Percentiles rank a stretch among this genome's conserved stretches.
Evolutionary conservation across 2,888 invertebrate genomes (phyloP).

Genomic region (Caenorhabditis sinica): DNA sequence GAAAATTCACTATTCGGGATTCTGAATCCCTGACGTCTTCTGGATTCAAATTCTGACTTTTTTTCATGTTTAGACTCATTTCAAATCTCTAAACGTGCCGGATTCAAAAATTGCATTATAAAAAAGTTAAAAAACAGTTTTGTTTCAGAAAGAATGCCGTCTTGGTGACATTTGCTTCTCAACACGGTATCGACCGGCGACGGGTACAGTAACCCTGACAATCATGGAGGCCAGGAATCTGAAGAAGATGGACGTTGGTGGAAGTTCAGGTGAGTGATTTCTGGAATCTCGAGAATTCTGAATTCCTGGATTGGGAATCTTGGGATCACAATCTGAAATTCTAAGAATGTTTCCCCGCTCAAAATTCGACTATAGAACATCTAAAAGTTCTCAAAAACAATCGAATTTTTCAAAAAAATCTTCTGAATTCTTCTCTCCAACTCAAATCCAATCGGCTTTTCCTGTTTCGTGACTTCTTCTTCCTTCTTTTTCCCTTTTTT

Average conservation of each 20-base stretch:
- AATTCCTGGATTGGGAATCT: neutral
- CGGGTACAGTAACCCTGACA: slow-evolving; percentile 83
- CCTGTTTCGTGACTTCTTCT: slow-evolving; percentile 22
- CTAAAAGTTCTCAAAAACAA: neutral
- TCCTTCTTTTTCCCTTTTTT: slow-evolving; percentile 1
- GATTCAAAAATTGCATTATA: neutral
- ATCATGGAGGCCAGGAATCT: slow-evolving; percentile 83
- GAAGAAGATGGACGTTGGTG: slow-evolving; percentile 84
- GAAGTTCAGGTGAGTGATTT: slow-evolving; percentile 78
- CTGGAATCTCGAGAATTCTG: neutral
- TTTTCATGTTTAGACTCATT: too few relatives aligned
- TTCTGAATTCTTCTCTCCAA: neutral
- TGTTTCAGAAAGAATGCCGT: slow-evolving; percentile 74
- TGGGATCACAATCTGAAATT: too few relatives aligned
- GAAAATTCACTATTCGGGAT: too few relatives aligned
- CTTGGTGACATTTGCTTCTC: slow-evolving; percentile 83
- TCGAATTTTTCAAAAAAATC: too few relatives aligned
- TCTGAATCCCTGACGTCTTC: too few relatives aligned
- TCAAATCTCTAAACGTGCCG: too few relatives aligned
- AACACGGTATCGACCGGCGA: slow-evolving; percentile 81
- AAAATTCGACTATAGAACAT: too few relatives aligned
- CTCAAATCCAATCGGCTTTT: slow-evolving; percentile 22
- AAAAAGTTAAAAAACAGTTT: too few relatives aligned
- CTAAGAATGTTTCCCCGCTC: too few relatives aligned
- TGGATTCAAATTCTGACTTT: too few relatives aligned